A percentile compares a stretch with the other conserved stretches of the same genome.
Evolutionary conservation across 1,140 invertebrate genomes (phyloP).

Genomic region (Nephila pilipes): DNA sequence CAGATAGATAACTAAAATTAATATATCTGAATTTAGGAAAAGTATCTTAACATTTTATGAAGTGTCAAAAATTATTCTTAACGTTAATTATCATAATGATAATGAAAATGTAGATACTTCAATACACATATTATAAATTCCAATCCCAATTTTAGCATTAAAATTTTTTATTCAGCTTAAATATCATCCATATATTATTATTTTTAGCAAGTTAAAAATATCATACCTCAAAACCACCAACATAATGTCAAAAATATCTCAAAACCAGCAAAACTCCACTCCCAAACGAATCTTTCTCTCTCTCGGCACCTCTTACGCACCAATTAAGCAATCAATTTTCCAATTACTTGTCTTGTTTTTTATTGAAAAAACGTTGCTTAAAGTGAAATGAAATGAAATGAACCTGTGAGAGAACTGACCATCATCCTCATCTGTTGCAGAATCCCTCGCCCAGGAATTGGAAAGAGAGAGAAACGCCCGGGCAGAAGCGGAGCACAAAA

Average conservation of each 20-base stretch:
- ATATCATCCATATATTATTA: too few relatives aligned
- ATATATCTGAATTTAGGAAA: too few relatives aligned
- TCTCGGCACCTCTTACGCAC: neutral
- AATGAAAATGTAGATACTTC: too few relatives aligned
- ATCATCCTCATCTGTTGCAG: slow-evolving; percentile 82
- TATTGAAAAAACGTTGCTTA: neutral
- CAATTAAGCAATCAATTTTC: slow-evolving; percentile 40
- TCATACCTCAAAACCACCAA: neutral
- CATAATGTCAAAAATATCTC: neutral
- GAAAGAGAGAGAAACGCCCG: slow-evolving; percentile 90
- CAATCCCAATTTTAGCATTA: too few relatives aligned
- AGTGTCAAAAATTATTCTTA: too few relatives aligned
- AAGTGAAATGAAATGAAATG: neutral
- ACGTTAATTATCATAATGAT: too few relatives aligned
- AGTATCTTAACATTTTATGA: too few relatives aligned
- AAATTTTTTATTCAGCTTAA: too few relatives aligned
- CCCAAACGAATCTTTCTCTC: neutral
- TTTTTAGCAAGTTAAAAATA: neutral
- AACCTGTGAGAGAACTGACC: slow-evolving; percentile 50
- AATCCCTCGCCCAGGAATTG: slow-evolving; percentile 91
- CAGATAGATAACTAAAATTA: too few relatives aligned
- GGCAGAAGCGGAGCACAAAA: slow-evolving; percentile 90
- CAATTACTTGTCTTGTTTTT: neutral
- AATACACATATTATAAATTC: too few relatives aligned
- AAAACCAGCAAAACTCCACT: too few relatives aligned